Evolutionary conservation across 2,797 vertebrate species (phyloP), one percentile per base, ranked within the genome.

Genomic region (Girardinus metallicus): DNA sequence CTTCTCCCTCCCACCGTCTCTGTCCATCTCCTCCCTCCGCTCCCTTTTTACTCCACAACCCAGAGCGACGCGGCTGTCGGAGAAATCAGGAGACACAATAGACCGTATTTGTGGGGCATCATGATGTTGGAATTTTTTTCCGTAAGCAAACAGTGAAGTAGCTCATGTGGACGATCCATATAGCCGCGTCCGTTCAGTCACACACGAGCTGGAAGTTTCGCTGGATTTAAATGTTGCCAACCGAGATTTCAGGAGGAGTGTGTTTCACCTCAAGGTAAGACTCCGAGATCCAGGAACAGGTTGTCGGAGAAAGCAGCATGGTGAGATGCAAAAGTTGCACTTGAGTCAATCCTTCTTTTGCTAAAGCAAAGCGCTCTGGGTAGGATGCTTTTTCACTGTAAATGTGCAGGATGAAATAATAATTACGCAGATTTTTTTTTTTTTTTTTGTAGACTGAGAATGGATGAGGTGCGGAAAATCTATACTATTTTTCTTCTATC

Each of bases 221-320:
- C 85, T 86, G 76, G 87, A 85, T 92, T 95, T 96, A 94, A 88
- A 96, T 96, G 96, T 95, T 96, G 93, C 96, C 96, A 82, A 96
- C 94, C 89, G 96, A 96, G 95, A 93, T 94, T 92, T 93, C 95
- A 87, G 95, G 88, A 94, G 95, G 95, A 95, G 95, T 96, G 95
- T 96, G 95, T 94, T 96, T 96, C 94, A 96, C 94, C 89, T 95
- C 95, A 92, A 96, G 96, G 96, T 96, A 95, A 81, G 94, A 87
- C 68, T 78, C 83, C 29, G 84, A 76, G 86, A 84, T 82, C 87
- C 79, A 46, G 10, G 81, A 83, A 72, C 86, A 90, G 85, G 90
- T 90, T 90, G 88, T 76, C 81, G 73, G 79, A 60, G 76, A 77
- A 49, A 18, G 29, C 73, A 74, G 71, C 71, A 51, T 18, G 31